These are phyloP conservation scores for Zaprionus vittiger DNA, from an alignment of 1,140 invertebrate species.

Conservation along the genomic window DNA sequence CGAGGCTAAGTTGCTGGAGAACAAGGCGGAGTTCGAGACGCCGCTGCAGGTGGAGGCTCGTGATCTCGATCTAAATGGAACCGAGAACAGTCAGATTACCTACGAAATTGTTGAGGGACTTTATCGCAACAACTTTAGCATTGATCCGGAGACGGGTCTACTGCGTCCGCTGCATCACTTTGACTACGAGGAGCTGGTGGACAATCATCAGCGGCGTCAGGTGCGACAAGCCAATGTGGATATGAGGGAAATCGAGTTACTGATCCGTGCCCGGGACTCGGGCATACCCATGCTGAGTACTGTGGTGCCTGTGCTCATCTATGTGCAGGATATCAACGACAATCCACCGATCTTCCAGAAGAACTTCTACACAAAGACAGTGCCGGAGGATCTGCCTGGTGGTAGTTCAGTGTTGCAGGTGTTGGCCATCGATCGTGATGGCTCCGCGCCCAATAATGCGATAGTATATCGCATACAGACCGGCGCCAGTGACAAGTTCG, in stretches of 20 bases:
- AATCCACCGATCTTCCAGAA: conserved; percentile 92
- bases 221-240: conserved; percentile 83
- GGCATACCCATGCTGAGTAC: conserved; percentile 91
- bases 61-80: conserved; percentile 94
- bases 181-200: conserved; percentile 91
- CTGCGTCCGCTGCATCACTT: conserved; percentile 88
- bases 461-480: conserved; percentile 94
- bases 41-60: conserved; percentile 91
- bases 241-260: conserved; percentile 90
- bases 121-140: conserved; percentile 91
- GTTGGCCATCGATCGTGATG: conserved; percentile 92
- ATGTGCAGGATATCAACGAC: conserved; percentile 95
- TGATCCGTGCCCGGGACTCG: conserved; percentile 91
- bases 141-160: conserved; percentile 90
- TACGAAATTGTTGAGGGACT: conserved; percentile 92
- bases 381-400: conserved; percentile 92
- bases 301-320: conserved; percentile 91
- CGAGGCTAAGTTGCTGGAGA: conserved; percentile 93
- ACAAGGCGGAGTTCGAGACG: conserved; percentile 91
- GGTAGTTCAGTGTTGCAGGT: conserved; percentile 93
- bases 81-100: conserved; percentile 92
- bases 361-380: conserved; percentile 89
- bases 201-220: conserved; percentile 47
- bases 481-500: conserved; percentile 96
- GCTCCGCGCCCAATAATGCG: conserved; percentile 93